Conservation (phyloP, 35 echinoderm and acorn worm genomes). For the Hemicentrotus pulcherrimus region DNA sequence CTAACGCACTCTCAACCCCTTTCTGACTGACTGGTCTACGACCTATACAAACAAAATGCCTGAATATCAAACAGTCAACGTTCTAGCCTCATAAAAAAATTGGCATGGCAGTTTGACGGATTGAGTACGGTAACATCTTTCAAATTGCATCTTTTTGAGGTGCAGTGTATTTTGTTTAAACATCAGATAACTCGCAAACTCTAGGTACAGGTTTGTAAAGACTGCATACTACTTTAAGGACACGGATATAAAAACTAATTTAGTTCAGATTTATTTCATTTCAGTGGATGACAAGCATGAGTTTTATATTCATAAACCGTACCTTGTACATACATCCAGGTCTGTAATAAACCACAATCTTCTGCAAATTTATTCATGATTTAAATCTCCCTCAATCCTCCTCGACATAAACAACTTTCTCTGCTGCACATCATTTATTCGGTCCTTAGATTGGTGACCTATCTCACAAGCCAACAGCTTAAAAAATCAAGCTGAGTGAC, state of each 20-base stretch:
- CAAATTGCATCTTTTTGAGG: background rate
- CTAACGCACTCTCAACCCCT: background rate
- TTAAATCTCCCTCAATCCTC: background rate
- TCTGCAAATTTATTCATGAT: background rate
- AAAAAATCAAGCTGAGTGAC: background rate
- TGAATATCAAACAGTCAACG: background rate
- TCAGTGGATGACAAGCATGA: background rate
- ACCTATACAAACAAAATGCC: background rate
- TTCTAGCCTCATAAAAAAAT: background rate
- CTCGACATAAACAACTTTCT: background rate
- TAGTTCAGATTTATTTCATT: background rate
- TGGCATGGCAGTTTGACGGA: background rate
- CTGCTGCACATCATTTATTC: background rate
- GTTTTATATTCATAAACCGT: background rate
- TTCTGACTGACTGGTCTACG: background rate
- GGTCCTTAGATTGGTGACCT: background rate
- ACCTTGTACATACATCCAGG: background rate
- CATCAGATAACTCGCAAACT: background rate
- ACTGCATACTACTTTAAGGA: background rate
- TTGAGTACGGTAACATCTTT: background rate
- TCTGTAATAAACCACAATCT: background rate
- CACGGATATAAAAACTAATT: background rate
- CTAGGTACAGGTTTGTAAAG: background rate
- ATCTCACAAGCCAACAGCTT: background rate
- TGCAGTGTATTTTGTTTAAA: background rate